These are phyloP conservation scores for Dipodomys spectabilis DNA, from an alignment of 2,113 vertebrate genomes.

Conservation along the genomic window DNA sequence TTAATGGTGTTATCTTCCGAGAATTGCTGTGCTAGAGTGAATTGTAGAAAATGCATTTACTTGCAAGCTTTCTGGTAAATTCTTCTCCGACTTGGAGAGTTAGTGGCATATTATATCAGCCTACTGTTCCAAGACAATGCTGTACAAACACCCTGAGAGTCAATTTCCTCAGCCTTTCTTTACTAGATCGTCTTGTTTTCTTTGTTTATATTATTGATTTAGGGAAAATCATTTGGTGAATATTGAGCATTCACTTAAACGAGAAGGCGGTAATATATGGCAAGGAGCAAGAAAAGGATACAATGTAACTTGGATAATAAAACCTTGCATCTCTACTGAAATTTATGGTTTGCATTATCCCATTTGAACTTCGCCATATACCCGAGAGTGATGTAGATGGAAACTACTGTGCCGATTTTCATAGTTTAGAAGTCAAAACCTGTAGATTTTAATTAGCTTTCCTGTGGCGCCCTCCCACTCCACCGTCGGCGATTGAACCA, in stretches of 20 bases:
- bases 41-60: slow-evolving; percentile 86
- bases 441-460: slow-evolving; percentile 4
- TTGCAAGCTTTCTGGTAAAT: slow-evolving; percentile 85
- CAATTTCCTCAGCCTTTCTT: slow-evolving; percentile 81
- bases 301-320: slow-evolving; percentile 57
- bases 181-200: slow-evolving; percentile 77
- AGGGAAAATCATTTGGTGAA: slow-evolving; percentile 73
- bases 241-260: slow-evolving; percentile 65
- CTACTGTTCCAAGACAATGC: slow-evolving; percentile 79
- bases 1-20: slow-evolving; percentile 86
- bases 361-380: slow-evolving; percentile 39
- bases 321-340: neutral
- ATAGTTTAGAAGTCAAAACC: slow-evolving; percentile 13
- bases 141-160: slow-evolving; percentile 71
- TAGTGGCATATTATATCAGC: slow-evolving; percentile 81
- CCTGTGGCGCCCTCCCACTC: neutral
- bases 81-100: slow-evolving; percentile 83
- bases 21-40: slow-evolving; percentile 83
- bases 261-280: slow-evolving; percentile 49
- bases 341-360: slow-evolving; percentile 54
- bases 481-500: neutral
- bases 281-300: slow-evolving; percentile 37
- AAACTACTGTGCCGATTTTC: neutral
- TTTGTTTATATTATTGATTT: slow-evolving; percentile 84
- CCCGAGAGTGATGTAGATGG: slow-evolving; percentile 22